These are phyloP conservation scores for Volucella zonaria DNA, from an alignment of 2,888 invertebrate genomes.

Conservation along the genomic window DNA sequence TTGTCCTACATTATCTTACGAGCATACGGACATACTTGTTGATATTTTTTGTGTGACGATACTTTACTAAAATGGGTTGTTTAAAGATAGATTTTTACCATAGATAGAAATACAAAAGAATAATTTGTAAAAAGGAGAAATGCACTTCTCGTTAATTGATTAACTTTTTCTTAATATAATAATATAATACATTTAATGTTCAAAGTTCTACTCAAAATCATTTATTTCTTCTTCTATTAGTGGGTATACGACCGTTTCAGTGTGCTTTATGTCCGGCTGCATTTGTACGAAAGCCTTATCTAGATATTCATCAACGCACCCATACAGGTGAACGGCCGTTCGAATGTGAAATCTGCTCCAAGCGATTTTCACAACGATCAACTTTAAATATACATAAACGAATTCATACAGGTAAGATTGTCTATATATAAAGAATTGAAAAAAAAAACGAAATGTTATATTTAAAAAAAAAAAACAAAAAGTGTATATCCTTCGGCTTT, in stretches of 20 bases:
- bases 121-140: no score
- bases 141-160: no score
- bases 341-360: constrained; percentile 83
- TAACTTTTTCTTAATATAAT: neutral
- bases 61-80: no score
- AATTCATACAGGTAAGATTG: constrained; percentile 86
- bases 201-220: no score
- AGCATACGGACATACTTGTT: no score
- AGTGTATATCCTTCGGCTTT: no score
- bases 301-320: constrained; percentile 86
- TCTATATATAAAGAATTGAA: constrained; percentile 5
- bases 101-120: no score
- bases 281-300: constrained; percentile 86
- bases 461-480: neutral
- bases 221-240: constrained; percentile 61
- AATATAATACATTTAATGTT: neutral
- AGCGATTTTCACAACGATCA: constrained; percentile 91
- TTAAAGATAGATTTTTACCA: no score
- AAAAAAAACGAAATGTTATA: neutral
- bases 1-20: no score
- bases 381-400: constrained; percentile 92
- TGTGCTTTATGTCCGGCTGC: constrained; percentile 85
- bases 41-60: no score
- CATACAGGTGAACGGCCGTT: constrained; percentile 78
- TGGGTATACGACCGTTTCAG: constrained; percentile 83